These are phyloP conservation scores for Misgurnus mizolepis DNA, from an alignment of 2,113 vertebrate genomes.

Conservation along the genomic window DNA sequence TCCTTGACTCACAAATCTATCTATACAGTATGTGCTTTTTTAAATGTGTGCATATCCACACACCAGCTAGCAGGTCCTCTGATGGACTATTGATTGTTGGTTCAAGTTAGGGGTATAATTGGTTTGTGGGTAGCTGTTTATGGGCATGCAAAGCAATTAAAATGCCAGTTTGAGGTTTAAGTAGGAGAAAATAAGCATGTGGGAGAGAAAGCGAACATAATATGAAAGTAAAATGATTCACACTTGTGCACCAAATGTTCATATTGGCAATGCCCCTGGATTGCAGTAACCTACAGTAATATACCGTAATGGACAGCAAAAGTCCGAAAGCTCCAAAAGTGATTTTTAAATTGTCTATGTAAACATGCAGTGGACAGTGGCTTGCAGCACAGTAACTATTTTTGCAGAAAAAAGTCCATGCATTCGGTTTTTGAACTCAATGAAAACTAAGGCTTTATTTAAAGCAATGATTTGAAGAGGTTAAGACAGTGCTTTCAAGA, in stretches of 20 bases:
- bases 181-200: background rate
- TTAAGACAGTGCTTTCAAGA: too few relatives aligned
- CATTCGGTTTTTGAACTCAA: too few relatives aligned
- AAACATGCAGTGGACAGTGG: too few relatives aligned
- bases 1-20: background rate
- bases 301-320: too few relatives aligned
- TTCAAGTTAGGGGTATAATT: background rate
- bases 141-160: background rate
- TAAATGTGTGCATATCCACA: background rate
- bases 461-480: too few relatives aligned
- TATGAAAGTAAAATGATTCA: background rate
- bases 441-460: too few relatives aligned
- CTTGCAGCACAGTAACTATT: too few relatives aligned
- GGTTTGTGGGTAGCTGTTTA: background rate
- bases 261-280: too few relatives aligned
- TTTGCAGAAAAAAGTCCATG: too few relatives aligned
- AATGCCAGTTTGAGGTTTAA: background rate
- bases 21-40: background rate
- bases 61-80: background rate
- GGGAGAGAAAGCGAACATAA: background rate
- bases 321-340: too few relatives aligned
- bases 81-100: constrained; percentile 2
- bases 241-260: background rate
- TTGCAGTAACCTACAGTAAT: too few relatives aligned
- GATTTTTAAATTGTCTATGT: too few relatives aligned